Percentiles rank a stretch among this genome's conserved stretches.
Conservation (phyloP, 1,140 invertebrate species). For the Drosophila suzukii region DNA sequence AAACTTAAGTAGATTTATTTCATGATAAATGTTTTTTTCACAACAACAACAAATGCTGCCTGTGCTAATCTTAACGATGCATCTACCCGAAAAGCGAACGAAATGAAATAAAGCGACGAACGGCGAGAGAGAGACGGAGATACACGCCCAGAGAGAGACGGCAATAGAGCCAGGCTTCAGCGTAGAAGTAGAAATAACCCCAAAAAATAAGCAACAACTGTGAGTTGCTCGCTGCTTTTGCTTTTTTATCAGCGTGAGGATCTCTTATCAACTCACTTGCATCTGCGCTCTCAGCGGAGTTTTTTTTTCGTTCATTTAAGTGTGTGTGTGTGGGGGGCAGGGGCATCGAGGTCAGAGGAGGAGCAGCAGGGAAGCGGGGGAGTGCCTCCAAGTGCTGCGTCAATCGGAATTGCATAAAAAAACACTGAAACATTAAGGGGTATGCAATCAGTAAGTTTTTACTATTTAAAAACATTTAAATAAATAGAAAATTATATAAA, state of each 20-base stretch:
- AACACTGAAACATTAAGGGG: not conserved
- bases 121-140: constrained; percentile 1
- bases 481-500: too few relatives aligned
- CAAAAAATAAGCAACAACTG: constrained; percentile 51
- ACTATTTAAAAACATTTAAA: not conserved
- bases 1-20: constrained; percentile 80
- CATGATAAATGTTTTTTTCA: constrained; percentile 75
- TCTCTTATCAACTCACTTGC: constrained; percentile 71
- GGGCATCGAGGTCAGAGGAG: constrained; percentile 22
- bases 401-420: constrained; percentile 59
- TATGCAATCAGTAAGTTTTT: not conserved
- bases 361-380: constrained; percentile 12
- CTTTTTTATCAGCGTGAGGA: constrained; percentile 75
- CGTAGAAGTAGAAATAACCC: constrained; percentile 49
- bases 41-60: constrained; percentile 60
- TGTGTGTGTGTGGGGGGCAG: constrained; percentile 7
- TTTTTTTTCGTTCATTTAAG: constrained; percentile 31
- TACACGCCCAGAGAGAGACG: not conserved
- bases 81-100: constrained; percentile 74
- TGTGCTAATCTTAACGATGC: constrained; percentile 77
- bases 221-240: constrained; percentile 42
- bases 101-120: constrained; percentile 75
- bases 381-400: constrained; percentile 57
- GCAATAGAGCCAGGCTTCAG: constrained; percentile 4
- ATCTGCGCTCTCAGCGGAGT: constrained; percentile 57